phyloP scores from a whole-genome alignment of 2,113 vertebrate genomes.

The Lampris megalopsis region DNA sequence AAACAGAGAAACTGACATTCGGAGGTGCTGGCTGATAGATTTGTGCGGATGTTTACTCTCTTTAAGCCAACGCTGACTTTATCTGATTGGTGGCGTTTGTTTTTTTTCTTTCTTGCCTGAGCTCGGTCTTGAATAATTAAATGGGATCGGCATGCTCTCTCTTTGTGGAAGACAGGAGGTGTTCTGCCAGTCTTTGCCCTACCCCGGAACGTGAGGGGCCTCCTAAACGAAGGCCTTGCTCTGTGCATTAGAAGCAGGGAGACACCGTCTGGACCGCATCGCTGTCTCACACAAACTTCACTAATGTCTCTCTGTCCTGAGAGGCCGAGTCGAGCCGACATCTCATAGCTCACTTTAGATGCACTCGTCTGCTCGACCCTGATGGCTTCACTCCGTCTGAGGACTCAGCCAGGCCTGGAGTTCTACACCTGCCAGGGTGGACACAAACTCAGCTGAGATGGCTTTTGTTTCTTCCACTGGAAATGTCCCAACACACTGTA shows the following conservation, averaged over 20 bases:
- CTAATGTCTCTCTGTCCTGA: constrained; percentile 47
- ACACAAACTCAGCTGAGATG: constrained; percentile 59
- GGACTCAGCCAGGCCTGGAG: constrained; percentile 66
- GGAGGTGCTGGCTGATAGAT: constrained; percentile 59
- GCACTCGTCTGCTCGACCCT: constrained; percentile 57
- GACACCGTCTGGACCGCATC: constrained; percentile 56
- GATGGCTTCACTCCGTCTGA: constrained; percentile 71
- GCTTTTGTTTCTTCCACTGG: constrained; percentile 63
- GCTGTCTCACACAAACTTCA: constrained; percentile 59
- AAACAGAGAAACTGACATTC: constrained; percentile 17
- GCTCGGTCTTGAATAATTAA: constrained; percentile 74
- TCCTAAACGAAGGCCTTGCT: constrained; percentile 52
- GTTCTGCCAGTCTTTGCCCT: constrained; percentile 65
- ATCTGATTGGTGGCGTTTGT: constrained; percentile 62
- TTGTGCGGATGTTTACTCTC: constrained; percentile 71
- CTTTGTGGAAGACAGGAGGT: constrained; percentile 65
- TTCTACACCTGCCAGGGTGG: constrained; percentile 73
- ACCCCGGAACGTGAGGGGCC: constrained; percentile 58
- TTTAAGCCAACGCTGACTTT: constrained; percentile 59
- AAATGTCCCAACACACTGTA: constrained; percentile 62
- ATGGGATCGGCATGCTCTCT: constrained; percentile 52
- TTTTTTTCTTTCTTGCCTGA: constrained; percentile 49
- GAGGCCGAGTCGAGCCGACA: constrained; percentile 52
- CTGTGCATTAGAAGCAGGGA: constrained; percentile 51
- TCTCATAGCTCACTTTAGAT: constrained; percentile 66